Conservation (phyloP, 2,113 vertebrate species). For the Haplochromis burtoni region DNA sequence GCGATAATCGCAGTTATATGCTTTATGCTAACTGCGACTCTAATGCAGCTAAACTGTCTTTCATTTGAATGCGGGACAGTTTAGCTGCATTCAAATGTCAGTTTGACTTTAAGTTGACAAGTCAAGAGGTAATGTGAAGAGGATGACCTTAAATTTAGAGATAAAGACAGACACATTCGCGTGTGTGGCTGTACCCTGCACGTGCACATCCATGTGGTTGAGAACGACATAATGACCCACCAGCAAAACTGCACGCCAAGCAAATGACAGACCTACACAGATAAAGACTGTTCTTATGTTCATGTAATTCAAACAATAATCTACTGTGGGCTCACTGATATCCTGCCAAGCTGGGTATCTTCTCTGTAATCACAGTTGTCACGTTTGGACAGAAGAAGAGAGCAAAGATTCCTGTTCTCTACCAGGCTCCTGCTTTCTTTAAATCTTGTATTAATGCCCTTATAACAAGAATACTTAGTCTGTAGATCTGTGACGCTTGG, state of each 20-base stretch:
- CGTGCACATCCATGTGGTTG: conserved; percentile 8
- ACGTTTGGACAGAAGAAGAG: background rate
- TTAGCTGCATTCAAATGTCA: background rate
- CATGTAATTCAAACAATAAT: conserved; percentile 58
- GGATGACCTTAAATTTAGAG: background rate
- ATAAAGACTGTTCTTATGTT: conserved; percentile 50
- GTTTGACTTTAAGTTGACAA: background rate
- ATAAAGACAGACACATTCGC: background rate
- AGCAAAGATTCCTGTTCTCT: background rate
- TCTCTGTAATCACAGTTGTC: conserved; percentile 46
- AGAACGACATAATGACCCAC: conserved; percentile 37
- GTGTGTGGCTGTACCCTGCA: background rate
- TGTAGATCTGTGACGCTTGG: background rate
- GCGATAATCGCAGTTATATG: background rate
- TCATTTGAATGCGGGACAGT: background rate
- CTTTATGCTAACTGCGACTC: background rate
- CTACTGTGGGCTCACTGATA: conserved; percentile 23
- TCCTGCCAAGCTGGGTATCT: conserved; percentile 15
- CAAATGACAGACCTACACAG: conserved; percentile 52
- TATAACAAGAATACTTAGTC: background rate
- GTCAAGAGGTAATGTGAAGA: background rate
- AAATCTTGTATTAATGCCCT: background rate
- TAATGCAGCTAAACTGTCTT: background rate
- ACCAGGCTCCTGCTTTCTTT: background rate
- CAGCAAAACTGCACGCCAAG: conserved; percentile 9